Base-by-base conservation (phyloP, 2,113 vertebrate species). In the Empidonax alnorum region DNA sequence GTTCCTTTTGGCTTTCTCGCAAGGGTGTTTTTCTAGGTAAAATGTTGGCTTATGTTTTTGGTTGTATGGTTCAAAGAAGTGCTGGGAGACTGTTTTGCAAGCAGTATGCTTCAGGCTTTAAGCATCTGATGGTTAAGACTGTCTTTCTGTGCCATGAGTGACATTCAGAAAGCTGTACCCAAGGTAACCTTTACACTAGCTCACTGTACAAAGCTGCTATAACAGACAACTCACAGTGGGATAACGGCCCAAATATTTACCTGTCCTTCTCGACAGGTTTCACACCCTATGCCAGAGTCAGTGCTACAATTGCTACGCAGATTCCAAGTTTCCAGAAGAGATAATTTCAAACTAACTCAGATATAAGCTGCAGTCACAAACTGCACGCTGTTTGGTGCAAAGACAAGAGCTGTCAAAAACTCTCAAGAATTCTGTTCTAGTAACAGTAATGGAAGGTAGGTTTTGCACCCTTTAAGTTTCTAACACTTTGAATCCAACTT, bases 241-340 rank as follows among this genome's bases (percentile, higher is more conserved):
- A 94, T 47, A 90, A 30, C 55, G 88, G 42, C 59, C 50, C 79
- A 84, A 86, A 92, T 92, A 88, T 95, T 93, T 90, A 80, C 46
- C 16, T 67, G 84, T 44, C 27, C 20, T 86, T 92, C 80, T 55
- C 55, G 37, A 30, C 20, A 77, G 42, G 14, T 85, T 93, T 86
- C 37, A 41, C 19, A 41, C 35, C 55, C 47, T 42, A 9, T 59
- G 24, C 47, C n/a, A 33, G 83, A 94, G 50, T 80, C 42, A 88
- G 28, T 35, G 55, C 27, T 56, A 27, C 44, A 62, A 12, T 7
- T 87, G 24, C 52, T 86, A 24, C 10, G 22, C 3, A 79, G 37
- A 37, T 27, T 49, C 13, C 28, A 80, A 62, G 42, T 62, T 90
- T 90, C 67, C 53, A 89, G 52, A 53, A 23, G 4, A 65, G 24